Base-by-base conservation (phyloP, 1,140 invertebrate species). In the Drosophila quadrilineata region DNA sequence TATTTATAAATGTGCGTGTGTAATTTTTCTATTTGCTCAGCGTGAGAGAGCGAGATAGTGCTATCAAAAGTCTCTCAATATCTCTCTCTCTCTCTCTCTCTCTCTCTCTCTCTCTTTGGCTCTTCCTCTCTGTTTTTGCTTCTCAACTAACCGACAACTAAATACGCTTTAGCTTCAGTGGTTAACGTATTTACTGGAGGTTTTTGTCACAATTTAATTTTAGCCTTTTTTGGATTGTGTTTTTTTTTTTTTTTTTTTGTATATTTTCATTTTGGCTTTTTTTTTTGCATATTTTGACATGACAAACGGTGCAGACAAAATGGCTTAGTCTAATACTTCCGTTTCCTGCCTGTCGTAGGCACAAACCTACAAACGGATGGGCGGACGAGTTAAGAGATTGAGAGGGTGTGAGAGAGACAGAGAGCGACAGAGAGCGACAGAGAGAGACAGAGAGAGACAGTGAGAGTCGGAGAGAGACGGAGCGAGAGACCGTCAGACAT, bases 241-340 rank as follows among this genome's bases (percentile, higher is more conserved):
- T 50, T 29, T 6, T 17, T 14, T 19, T 40, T 24, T 41, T 17
- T 12, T 10, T 26, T 66, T 40, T 17, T 28, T 43, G 28, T 36
- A 60, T 60, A 60, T 50, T 12, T 22, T 8, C 56, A 49, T 21
- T 38, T 50, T 24, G 48, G 16, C 43, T 31, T 31, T 38, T 43
- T 10, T 33, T 16, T 19, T 10, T 43, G 54, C 45, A 8, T 46
- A 31, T 24, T 53, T 24, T 31, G 33, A 56, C 59, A 63, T 77
- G 63, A 77, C 74, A 77, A 77, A 73, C 69, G 58, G 45, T 31
- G 54, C 59, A 65, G 69, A 76, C 64, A 70, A 84, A 76, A 76
- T 76, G 72, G 72, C 76, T 82, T 75, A 75, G 68, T 65, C 71
- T 82, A 75, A 82, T 76, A 82, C 76, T 82, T 82, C 76, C 76